Evolutionary conservation across 2,888 invertebrate genomes (phyloP), one percentile per base, ranked within the genome.

Genomic region (Schizotus pectinicornis): DNA sequence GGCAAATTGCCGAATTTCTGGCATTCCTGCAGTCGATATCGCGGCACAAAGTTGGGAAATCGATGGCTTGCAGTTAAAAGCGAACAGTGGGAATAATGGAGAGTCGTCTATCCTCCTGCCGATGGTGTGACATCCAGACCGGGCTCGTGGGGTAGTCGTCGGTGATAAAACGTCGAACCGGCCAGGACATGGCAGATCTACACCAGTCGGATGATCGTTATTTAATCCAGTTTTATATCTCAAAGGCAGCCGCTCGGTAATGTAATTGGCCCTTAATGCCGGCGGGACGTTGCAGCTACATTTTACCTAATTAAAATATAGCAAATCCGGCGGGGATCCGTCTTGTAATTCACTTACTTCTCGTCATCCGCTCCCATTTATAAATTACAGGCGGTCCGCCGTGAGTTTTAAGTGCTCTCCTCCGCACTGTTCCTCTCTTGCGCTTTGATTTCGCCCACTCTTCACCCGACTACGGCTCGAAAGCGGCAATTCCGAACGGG

Each of bases 281-380:
- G 49, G 49, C 51, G 51, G 56, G 51, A 55, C 56, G 61, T 59
- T 55, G 47, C 54, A 53, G 58, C 59, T 49, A 52, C 61, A 64
- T 63, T 65, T 59, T 61, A 59, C 62, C 61, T 65, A 63, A 63
- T 65, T 72, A 71, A 70, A 72, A 71, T 70, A 72, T 67, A 64
- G 69, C 65, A 69, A 70, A 70, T 69, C 69, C 68, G 56, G 59
- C 61, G 68, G 63, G 68, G 59, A 66, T 67, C 62, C 64, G 65
- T 67, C 67, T 68, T 65, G 71, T 70, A 72, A 71, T 72, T 71
- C 67, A 68, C 67, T 72, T 72, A 71, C 64, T 62, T 62, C 48
- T 60, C 67, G 65, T 67, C 67, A 67, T 67, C 65, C 64, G 56
- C 46, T 60, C 62, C 64, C 67, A 70, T 70, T 70, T 68, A 68